These are phyloP conservation scores for Drosophila mayri DNA, from an alignment of 1,140 invertebrate species.

Conservation along the genomic window DNA sequence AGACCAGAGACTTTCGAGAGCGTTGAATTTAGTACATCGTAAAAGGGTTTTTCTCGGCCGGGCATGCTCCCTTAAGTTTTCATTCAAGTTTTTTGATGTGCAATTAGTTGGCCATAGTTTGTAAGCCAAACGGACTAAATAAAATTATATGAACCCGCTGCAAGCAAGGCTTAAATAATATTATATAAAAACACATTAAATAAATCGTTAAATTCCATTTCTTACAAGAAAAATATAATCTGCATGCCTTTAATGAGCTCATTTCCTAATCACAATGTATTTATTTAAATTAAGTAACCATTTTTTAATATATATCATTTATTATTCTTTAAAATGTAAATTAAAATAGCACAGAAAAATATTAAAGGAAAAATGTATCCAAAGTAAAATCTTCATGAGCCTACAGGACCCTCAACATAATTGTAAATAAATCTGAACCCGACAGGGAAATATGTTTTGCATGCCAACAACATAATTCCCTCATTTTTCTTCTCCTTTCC, in stretches of 20 bases:
- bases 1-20: slow-evolving; percentile 15
- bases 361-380: background rate
- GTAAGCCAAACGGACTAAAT: background rate
- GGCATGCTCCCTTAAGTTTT: slow-evolving; percentile 30
- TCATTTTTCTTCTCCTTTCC: slow-evolving; percentile 14
- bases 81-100: slow-evolving; percentile 43
- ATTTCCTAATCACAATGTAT: background rate
- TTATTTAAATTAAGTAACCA: background rate
- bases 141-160: slow-evolving; percentile 13
- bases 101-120: slow-evolving; percentile 38
- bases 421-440: slow-evolving; percentile 10
- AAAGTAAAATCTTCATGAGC: background rate
- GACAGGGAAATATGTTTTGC: slow-evolving; percentile 6
- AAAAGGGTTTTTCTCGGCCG: slow-evolving; percentile 62
- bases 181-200: too few species aligned
- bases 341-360: background rate
- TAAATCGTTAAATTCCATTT: too few species aligned
- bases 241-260: background rate
- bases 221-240: background rate
- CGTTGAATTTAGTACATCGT: slow-evolving; percentile 65
- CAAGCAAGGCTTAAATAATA: too few species aligned
- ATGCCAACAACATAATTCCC: background rate
- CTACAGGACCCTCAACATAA: background rate
- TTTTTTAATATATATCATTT: background rate
- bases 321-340: background rate